These are phyloP conservation scores for Noctua comes DNA, from an alignment of 2,888 invertebrate genomes.

Conservation along the genomic window DNA sequence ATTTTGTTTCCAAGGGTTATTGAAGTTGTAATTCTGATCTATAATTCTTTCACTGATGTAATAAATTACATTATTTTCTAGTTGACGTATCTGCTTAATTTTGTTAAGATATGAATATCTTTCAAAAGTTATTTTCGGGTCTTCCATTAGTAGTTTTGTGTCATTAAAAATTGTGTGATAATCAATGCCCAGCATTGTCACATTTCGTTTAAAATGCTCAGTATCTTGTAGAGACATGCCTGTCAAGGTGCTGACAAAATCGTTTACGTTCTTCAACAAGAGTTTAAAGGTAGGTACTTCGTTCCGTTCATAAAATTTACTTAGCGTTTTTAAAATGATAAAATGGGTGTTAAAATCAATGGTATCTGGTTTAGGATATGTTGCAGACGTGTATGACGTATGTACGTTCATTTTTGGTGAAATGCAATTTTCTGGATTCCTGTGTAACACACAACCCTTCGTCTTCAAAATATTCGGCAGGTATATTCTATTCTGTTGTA, in stretches of 20 bases:
- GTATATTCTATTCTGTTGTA: conserved; percentile 55
- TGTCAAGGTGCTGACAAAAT: background rate
- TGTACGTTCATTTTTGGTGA: conserved; percentile 36
- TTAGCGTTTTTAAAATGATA: conserved; percentile 63
- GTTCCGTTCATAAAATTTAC: conserved; percentile 50
- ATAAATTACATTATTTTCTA: conserved; percentile 62
- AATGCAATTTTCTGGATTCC: conserved; percentile 55
- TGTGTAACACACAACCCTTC: conserved; percentile 70
- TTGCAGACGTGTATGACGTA: conserved; percentile 9
- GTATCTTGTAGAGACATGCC: background rate
- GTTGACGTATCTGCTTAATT: conserved; percentile 67
- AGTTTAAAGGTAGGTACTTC: conserved; percentile 46
- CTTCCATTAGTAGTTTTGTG: conserved; percentile 71
- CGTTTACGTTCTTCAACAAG: conserved; percentile 47
- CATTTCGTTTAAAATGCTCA: conserved; percentile 51
- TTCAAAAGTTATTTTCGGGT: conserved; percentile 75
- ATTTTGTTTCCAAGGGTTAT: conserved; percentile 58
- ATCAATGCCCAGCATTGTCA: conserved; percentile 68
- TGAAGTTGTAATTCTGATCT: conserved; percentile 57
- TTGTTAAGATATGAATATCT: conserved; percentile 74
- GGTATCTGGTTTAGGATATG: conserved; percentile 25
- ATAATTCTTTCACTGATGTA: conserved; percentile 76
- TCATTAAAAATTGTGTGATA: conserved; percentile 64
- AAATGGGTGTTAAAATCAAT: conserved; percentile 63
- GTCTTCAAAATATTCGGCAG: conserved; percentile 66